These are phyloP conservation scores for Stegana nigrithorax DNA, from an alignment of 2,888 invertebrate species.

Conservation along the genomic window DNA sequence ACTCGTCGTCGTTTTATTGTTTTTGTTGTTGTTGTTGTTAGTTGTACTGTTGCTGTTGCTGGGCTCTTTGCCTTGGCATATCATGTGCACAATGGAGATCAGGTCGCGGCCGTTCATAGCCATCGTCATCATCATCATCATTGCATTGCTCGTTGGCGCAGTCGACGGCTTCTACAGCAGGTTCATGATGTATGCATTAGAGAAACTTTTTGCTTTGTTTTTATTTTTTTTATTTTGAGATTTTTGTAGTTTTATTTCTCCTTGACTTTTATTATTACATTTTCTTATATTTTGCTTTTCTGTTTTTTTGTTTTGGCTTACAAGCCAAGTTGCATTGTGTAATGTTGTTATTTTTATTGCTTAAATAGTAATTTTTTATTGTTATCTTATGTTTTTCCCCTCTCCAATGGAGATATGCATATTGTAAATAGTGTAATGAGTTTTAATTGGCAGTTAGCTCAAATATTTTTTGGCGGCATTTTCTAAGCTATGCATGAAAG, in stretches of 20 bases:
- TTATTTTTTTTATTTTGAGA: not conserved
- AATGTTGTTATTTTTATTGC: conserved; percentile 6
- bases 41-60: conserved; percentile 54
- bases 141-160: conserved; percentile 17
- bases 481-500: conserved; percentile 1
- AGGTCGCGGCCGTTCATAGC: conserved; percentile 39
- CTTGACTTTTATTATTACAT: conserved; percentile 10
- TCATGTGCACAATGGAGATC: conserved; percentile 60
- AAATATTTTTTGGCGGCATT: not conserved
- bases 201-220: not conserved
- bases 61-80: conserved; percentile 36
- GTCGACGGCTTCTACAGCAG: conserved; percentile 44
- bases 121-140: conserved; percentile 22
- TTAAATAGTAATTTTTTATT: conserved; percentile 17
- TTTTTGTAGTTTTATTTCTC: conserved; percentile 26
- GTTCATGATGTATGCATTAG: conserved; percentile 59
- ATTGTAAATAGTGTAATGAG: conserved; percentile 58
- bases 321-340: conserved; percentile 7
- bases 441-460: conserved; percentile 49
- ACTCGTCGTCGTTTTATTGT: not conserved
- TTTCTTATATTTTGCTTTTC: conserved; percentile 20
- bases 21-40: conserved; percentile 36
- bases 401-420: conserved; percentile 45
- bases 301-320: not conserved
- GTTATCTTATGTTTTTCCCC: conserved; percentile 28